A percentile compares a stretch with the other conserved stretches of the same genome.
Evolutionary conservation across 1,140 invertebrate species (phyloP).

Genomic region (Branchinecta lindahli): DNA sequence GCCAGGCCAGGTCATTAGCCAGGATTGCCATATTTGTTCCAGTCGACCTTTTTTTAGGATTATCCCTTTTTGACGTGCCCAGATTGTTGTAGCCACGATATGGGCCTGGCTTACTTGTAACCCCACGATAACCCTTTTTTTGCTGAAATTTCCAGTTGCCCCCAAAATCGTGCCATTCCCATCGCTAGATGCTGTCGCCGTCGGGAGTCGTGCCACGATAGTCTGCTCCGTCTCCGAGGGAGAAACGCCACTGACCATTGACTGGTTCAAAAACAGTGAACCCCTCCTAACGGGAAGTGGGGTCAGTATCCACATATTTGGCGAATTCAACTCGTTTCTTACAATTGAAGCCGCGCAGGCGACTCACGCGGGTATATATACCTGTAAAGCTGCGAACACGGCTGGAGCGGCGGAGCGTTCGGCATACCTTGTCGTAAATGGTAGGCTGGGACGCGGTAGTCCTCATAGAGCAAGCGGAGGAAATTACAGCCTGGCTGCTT

Average conservation of each 20-base stretch:
- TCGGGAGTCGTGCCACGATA: constrained; percentile 27
- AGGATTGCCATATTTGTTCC: too few species aligned
- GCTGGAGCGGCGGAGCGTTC: constrained; percentile 46
- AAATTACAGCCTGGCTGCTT: too few species aligned
- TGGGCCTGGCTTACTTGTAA: too few species aligned
- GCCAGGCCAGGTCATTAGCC: too few species aligned
- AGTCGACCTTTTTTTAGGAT: too few species aligned
- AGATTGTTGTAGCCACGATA: too few species aligned
- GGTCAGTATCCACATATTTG: constrained; percentile 23
- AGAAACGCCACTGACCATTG: constrained; percentile 49
- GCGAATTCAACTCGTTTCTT: constrained; percentile 30
- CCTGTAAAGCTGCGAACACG: constrained; percentile 41
- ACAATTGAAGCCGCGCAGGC: constrained; percentile 31
- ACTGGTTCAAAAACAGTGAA: constrained; percentile 35
- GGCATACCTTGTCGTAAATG: constrained; percentile 40
- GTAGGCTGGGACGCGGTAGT: constrained; percentile 26
- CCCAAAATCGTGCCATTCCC: constrained; percentile 35
- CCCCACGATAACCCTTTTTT: not conserved
- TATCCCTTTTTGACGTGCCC: too few species aligned
- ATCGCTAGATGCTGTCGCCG: constrained; percentile 30
- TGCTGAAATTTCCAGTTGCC: constrained; percentile 29
- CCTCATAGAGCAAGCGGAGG: too few species aligned
- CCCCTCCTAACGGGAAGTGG: constrained; percentile 29
- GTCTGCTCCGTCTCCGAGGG: constrained; percentile 53
- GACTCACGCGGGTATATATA: constrained; percentile 33